Conservation (phyloP, 2,797 vertebrate species). For the Delichon dasypus region DNA sequence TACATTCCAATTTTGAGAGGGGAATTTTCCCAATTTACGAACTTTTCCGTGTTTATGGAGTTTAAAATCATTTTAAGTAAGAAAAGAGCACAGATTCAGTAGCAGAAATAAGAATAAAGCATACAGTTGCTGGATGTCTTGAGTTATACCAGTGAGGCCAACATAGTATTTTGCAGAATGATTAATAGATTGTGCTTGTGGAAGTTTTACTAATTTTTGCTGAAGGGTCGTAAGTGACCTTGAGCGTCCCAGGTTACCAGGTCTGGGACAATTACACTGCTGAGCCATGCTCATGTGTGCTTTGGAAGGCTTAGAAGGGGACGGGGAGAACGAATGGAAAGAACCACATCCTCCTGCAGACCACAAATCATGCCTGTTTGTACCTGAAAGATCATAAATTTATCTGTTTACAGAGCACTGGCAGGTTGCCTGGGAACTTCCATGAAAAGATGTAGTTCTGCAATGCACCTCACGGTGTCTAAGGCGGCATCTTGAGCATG, state of each 20-base stretch:
- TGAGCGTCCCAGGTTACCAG: neutral
- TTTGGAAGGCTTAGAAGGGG: neutral
- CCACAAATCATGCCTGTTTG: conserved; percentile 41
- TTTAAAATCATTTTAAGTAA: neutral
- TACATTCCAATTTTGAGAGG: neutral
- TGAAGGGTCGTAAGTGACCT: neutral
- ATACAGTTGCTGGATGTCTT: neutral
- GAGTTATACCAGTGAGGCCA: neutral
- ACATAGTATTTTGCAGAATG: neutral
- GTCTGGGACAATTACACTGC: neutral
- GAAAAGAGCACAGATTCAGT: neutral
- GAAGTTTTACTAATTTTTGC: neutral
- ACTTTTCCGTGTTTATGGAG: neutral
- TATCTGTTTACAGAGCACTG: conserved; percentile 40
- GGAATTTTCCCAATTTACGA: neutral
- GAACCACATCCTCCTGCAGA: conserved; percentile 17
- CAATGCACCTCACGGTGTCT: neutral
- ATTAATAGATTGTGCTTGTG: neutral
- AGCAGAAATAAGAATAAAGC: neutral
- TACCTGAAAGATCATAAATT: conserved; percentile 64
- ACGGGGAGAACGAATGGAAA: neutral
- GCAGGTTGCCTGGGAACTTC: conserved; percentile 21
- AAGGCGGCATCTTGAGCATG: neutral
- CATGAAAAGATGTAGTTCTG: neutral
- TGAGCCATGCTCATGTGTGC: neutral